These are phyloP conservation scores for Oconnorella tubifera DNA, from an alignment of 2,888 invertebrate species.

Conservation along the genomic window DNA sequence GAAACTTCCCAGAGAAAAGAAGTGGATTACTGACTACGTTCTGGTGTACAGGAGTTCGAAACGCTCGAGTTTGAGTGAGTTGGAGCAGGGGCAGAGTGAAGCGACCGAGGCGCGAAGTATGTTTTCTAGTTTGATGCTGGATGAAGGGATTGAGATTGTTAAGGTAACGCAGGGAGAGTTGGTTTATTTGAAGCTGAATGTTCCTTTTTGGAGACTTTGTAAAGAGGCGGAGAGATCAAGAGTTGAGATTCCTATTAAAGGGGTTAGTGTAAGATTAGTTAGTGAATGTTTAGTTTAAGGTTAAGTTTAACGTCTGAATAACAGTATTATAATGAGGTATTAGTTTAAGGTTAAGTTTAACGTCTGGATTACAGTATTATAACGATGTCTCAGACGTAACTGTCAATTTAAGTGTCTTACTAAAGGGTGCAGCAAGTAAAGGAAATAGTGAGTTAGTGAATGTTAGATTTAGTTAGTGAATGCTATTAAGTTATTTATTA, in stretches of 20 bases:
- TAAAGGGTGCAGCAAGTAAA: too few species aligned
- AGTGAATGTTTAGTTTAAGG: too few species aligned
- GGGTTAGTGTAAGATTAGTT: too few species aligned
- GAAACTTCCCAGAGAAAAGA: neutral
- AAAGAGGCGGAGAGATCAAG: slow-evolving; percentile 50
- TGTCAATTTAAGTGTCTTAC: too few species aligned
- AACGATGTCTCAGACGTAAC: too few species aligned
- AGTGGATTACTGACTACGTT: neutral
- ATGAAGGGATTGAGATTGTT: slow-evolving; percentile 46
- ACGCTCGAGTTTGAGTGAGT: neutral
- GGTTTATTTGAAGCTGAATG: slow-evolving; percentile 42
- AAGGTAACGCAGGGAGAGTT: slow-evolving; percentile 26
- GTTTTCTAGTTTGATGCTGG: slow-evolving; percentile 41
- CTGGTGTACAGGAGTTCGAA: neutral
- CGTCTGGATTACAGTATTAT: too few species aligned
- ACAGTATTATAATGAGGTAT: too few species aligned
- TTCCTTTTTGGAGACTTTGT: slow-evolving; percentile 50
- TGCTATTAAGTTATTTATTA: too few species aligned
- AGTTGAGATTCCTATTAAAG: slow-evolving; percentile 52
- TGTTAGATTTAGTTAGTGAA: too few species aligned
- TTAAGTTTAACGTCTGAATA: too few species aligned
- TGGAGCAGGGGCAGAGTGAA: slow-evolving; percentile 3
- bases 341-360: too few species aligned
- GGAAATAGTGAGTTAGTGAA: too few species aligned
- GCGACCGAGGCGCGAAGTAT: slow-evolving; percentile 24